Base-by-base conservation (phyloP, 2,797 vertebrate genomes). In the Epinephelus coioides region DNA sequence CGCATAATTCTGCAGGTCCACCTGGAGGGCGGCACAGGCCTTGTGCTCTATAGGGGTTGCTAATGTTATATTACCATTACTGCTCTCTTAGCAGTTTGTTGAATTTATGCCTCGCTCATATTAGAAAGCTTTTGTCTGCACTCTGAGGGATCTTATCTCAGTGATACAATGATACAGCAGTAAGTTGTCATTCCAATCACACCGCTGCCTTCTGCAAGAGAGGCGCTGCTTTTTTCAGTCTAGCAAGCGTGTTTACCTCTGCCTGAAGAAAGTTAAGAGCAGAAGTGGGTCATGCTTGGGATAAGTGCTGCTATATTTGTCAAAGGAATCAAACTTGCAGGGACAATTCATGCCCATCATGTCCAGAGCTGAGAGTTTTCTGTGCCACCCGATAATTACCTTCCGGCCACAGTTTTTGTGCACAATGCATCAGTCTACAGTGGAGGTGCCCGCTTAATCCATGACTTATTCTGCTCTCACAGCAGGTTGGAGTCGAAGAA, bases 241-340 rank as follows among this genome's bases (percentile, higher is more conserved):
- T 54, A 34, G 67, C 59, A 69, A 79, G 40, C 18, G 12, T 89
- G 85, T 91, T 90, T 92, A 90, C 89, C 59, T 82, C 87, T 67
- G 62, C 77, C 73, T 88, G 62, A 79, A 87, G 71, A 91, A 91
- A 91, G 86, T 84, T 84, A 67, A 81, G 71, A 72, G 85, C 38
- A 85, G 78, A 92, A 93, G 80, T 93, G 89, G 89, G 92, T 92
- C 93, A 90, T 71, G 80, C 69, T 82, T 75, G 69, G 78, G 76
- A 84, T 87, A 87, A 83, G 76, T 87, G 79, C 79, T 86, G 69
- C 74, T 81, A 65, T 87, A 85, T 90, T 90, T 89, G 79, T 84
- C 76, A 82, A 88, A 87, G 64, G 71, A 86, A 89, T 86, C 82
- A 83, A 87, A 84, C 73, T 83, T 71, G 60, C 79, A 40, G 79